Evolutionary conservation across 30 jellyfish, hydroid and myxozoan species (phyloP), one percentile per base, ranked within the genome.

Genomic region (Chironex yamaguchii): DNA sequence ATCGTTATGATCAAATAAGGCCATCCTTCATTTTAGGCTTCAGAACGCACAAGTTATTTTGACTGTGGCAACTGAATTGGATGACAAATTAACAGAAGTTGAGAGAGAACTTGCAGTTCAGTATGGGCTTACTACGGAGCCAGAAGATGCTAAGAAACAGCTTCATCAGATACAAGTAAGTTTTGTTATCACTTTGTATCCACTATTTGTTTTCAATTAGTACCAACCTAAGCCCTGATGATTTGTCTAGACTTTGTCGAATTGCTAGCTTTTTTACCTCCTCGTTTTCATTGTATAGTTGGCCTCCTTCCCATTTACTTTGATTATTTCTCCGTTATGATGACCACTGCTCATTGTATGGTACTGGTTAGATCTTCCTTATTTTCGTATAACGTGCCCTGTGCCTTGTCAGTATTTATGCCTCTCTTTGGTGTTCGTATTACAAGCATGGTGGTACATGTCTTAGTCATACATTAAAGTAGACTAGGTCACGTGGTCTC

Each of bases 91-190:
- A 68, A 23, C 69, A 65, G 66, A 42, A 23, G 96, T 87, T 4
- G 98, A 92, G 67, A 70, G 31, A 6, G 89, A 63, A 26, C 67
- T 92, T 14, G 71, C 82, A 3, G 49, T 70, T 1, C 98, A 92
- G 29, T 91, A 90, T 23, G 98, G 98, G 20, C 49, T 92, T 28
- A 76, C 98, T 11, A 58, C 92, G 65, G 90, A 86, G 52, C 65
- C 88, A n/a, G 78, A 52, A 14, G 93, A 69, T 53, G 85, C 87
- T 22, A 87, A 36, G 34, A 36, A 52, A 26, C 68, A 85, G 64
- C 75, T 53, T 4, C 34, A 28, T 1, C 89, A 92, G 28, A 50
- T 85, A 27, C 71, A 85, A 89, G 95, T 73, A 29, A 31, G 58
- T 4, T 0, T 34, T 70, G 29, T 30, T n/a, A 33, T 12, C 29